A percentile compares a stretch with the other conserved stretches of the same genome.
Conservation (phyloP, 2,888 invertebrate species). For the Monochamus alternatus region DNA sequence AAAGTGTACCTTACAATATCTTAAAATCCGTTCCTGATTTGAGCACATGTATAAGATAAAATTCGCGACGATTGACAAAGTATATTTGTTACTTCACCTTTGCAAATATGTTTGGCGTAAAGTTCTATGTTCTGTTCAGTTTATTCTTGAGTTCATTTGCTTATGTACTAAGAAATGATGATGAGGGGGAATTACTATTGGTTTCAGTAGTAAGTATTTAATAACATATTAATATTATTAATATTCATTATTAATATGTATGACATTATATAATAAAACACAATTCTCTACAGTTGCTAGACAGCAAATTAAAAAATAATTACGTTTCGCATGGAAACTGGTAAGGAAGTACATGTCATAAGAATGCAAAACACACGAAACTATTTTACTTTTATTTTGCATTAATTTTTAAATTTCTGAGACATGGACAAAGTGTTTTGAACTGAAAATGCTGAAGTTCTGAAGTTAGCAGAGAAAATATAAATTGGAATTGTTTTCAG, state of each 20-base stretch:
- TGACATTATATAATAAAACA: neutral
- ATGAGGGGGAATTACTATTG: slow-evolving; percentile 20
- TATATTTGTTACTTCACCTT: neutral
- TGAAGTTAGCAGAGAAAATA: neutral
- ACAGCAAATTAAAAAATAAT: neutral
- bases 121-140: neutral
- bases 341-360: too few species aligned
- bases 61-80: neutral
- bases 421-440: too few species aligned
- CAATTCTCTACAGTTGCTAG: neutral
- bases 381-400: too few species aligned
- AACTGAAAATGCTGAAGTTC: too few species aligned
- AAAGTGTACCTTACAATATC: too few species aligned
- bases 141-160: neutral
- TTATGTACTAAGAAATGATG: neutral
- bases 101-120: neutral
- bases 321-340: too few species aligned
- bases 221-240: too few species aligned
- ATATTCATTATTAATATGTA: too few species aligned
- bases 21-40: too few species aligned
- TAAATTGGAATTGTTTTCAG: slow-evolving; percentile 10
- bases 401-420: too few species aligned
- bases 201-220: slow-evolving; percentile 20
- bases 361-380: too few species aligned
- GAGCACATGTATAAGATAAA: too few species aligned